Evolutionary conservation across 2,888 invertebrate genomes (phyloP).

Genomic region (Athripsodes cinereus): DNA sequence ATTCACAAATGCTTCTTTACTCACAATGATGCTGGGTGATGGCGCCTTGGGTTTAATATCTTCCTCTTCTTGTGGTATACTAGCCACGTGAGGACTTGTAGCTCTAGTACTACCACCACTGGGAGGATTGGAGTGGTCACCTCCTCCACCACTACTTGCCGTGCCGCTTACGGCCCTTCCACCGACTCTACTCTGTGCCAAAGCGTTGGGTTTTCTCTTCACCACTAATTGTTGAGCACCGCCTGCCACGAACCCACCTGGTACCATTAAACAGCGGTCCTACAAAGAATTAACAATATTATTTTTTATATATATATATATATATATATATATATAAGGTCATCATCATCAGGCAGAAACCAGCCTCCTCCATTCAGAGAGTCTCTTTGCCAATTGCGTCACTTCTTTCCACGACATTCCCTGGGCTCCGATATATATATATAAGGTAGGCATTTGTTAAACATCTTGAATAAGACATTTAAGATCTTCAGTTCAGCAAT

Average conservation of each 20-base stretch:
- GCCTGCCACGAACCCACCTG: slow-evolving; percentile 60
- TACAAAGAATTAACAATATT: slow-evolving; percentile 39
- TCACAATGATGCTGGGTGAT: slow-evolving; percentile 5
- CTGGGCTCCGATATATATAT: too few species aligned
- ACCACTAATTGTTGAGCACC: slow-evolving; percentile 62
- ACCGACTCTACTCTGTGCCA: slow-evolving; percentile 49
- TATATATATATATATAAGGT: too few species aligned
- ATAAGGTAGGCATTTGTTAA: too few species aligned
- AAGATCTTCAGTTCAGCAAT: too few species aligned
- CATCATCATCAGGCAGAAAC: too few species aligned
- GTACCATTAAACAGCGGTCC: slow-evolving; percentile 63
- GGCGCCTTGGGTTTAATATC: background rate
- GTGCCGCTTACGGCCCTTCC: slow-evolving; percentile 24
- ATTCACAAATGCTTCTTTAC: too few species aligned
- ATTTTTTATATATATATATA: too few species aligned
- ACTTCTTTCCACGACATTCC: too few species aligned
- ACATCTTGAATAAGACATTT: too few species aligned
- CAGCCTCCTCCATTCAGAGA: too few species aligned
- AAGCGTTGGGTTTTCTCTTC: slow-evolving; percentile 72
- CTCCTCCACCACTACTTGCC: slow-evolving; percentile 1
- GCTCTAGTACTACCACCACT: background rate
- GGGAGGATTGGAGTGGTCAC: background rate
- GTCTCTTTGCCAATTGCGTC: too few species aligned
- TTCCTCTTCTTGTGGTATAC: slow-evolving; percentile 33
- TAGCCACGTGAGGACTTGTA: background rate